These are phyloP conservation scores for Delia radicum DNA, from an alignment of 1,140 invertebrate genomes.

Conservation along the genomic window DNA sequence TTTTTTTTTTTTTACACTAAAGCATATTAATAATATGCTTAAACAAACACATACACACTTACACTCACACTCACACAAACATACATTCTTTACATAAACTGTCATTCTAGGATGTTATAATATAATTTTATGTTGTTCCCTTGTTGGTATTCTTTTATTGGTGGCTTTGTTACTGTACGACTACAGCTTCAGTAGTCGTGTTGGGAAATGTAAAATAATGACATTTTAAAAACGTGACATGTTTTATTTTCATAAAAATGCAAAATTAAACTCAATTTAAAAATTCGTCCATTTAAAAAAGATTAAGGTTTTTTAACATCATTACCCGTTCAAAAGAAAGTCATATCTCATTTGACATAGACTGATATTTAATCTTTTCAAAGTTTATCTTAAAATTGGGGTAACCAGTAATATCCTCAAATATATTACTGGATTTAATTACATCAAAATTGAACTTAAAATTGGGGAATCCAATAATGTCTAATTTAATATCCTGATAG, in stretches of 20 bases:
- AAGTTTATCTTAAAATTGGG: no score
- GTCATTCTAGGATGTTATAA: neutral
- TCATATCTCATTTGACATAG: no score
- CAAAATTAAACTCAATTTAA: neutral
- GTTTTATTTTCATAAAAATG: neutral
- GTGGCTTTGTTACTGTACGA: neutral
- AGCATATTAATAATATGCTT: conserved; percentile 5
- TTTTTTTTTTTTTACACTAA: neutral
- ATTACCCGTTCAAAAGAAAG: no score
- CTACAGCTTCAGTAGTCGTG: neutral
- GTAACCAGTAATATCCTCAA: no score
- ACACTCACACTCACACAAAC: neutral
- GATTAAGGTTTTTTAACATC: neutral
- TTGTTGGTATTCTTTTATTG: neutral
- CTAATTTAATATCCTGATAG: no score
- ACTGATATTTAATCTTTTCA: no score
- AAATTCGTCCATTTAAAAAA: neutral
- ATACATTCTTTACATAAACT: neutral
- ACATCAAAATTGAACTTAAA: no score
- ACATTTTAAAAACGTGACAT: neutral
- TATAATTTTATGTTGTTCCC: neutral
- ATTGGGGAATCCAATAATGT: no score
- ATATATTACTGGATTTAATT: no score
- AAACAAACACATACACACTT: neutral
- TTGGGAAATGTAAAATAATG: neutral